A percentile compares a stretch with the other conserved stretches of the same genome.
Evolutionary conservation across 2,888 invertebrate species (phyloP).

Genomic region (Graphium colonna): DNA sequence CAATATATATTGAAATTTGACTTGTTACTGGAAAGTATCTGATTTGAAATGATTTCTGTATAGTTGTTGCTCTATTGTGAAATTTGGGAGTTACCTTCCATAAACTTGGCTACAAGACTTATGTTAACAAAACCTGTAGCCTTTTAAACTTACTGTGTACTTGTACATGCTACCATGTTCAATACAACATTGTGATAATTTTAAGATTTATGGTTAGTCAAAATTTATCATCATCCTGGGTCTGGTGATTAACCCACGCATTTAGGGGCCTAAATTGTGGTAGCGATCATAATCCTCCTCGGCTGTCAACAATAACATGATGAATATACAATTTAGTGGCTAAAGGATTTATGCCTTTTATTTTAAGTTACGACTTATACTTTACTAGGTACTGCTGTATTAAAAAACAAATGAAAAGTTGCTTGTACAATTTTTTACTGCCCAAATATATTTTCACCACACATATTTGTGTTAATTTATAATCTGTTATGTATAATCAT

Average conservation of each 20-base stretch:
- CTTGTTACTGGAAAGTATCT: slow-evolving; percentile 15
- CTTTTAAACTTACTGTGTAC: background rate
- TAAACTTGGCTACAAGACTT: slow-evolving; percentile 3
- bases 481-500: background rate
- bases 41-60: slow-evolving; percentile 12
- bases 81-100: background rate
- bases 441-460: slow-evolving; percentile 9
- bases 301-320: slow-evolving; percentile 12
- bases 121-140: background rate
- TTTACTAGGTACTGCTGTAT: slow-evolving; percentile 11
- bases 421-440: slow-evolving; percentile 16
- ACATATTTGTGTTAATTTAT: slow-evolving; percentile 5
- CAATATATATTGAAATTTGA: slow-evolving; percentile 10
- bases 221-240: slow-evolving; percentile 1
- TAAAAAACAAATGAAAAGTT: slow-evolving; percentile 14
- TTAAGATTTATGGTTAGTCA: slow-evolving; percentile 14
- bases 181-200: slow-evolving; percentile 14
- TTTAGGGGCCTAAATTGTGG: slow-evolving; percentile 16
- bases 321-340: slow-evolving; percentile 19
- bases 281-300: slow-evolving; percentile 5
- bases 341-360: slow-evolving; percentile 20
- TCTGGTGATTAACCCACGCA: background rate
- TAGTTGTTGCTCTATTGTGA: slow-evolving; percentile 1
- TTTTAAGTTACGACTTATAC: slow-evolving; percentile 12
- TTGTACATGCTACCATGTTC: background rate